Percentiles rank a stretch among this genome's conserved stretches.
Conservation (phyloP, 2,113 vertebrate genomes). For the Crotalus viridis region DNA sequence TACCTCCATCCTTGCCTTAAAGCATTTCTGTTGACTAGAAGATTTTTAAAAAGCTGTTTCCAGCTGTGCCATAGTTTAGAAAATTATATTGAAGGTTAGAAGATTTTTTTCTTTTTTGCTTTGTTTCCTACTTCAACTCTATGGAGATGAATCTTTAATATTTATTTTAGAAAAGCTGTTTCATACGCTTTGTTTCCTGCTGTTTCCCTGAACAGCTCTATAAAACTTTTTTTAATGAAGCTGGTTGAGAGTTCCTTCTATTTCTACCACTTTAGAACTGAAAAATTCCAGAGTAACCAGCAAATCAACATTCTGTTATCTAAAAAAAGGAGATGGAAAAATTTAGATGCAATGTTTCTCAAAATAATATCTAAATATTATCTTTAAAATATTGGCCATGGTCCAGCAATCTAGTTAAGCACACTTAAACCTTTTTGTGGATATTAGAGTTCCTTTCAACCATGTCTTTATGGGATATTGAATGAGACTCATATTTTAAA, state of each 20-base stretch:
- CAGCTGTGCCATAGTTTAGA: slow-evolving; percentile 64
- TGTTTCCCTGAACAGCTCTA: slow-evolving; percentile 57
- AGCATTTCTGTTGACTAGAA: slow-evolving; percentile 64
- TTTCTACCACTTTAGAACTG: slow-evolving; percentile 26
- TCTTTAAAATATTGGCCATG: not conserved
- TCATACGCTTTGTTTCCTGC: slow-evolving; percentile 60
- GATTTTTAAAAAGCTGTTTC: slow-evolving; percentile 65
- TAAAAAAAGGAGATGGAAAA: not conserved
- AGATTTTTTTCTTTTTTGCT: slow-evolving; percentile 8
- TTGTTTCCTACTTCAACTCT: slow-evolving; percentile 57
- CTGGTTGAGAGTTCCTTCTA: slow-evolving; percentile 41
- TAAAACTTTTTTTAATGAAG: slow-evolving; percentile 60
- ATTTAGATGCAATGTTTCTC: not conserved
- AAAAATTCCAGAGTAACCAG: not conserved
- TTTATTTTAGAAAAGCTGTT: slow-evolving; percentile 61
- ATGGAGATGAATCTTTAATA: slow-evolving; percentile 65
- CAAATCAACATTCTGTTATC: slow-evolving; percentile 6
- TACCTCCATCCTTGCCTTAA: slow-evolving; percentile 52
- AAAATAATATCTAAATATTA: slow-evolving; percentile 1
- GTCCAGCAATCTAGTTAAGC: not conserved
- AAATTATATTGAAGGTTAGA: slow-evolving; percentile 65
- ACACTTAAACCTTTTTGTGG: not conserved
- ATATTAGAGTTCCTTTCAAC: not conserved
- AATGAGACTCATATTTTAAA: not conserved
- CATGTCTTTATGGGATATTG: not conserved